phyloP scores from a whole-genome alignment of 2,113 vertebrate genomes.

The Ceyx margarethae region DNA sequence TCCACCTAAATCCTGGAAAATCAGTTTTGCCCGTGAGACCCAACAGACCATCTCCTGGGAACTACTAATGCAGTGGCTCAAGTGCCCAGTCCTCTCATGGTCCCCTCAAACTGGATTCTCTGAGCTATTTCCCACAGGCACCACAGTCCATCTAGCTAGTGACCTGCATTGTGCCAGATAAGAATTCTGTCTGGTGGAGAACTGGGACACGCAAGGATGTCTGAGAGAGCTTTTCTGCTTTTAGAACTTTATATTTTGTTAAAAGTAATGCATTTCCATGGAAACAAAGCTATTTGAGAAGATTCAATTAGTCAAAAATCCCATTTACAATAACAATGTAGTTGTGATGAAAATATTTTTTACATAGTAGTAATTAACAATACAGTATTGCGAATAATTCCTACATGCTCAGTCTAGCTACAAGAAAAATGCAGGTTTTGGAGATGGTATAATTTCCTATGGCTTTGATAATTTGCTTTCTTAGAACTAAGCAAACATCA shows the following conservation, averaged over 20 bases:
- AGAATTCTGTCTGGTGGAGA: not conserved
- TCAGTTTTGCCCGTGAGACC: not conserved
- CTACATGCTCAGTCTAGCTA: not conserved
- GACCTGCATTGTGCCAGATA: not conserved
- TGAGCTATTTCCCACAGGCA: not conserved
- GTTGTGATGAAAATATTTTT: not conserved
- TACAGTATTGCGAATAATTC: not conserved
- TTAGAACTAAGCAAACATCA: not conserved
- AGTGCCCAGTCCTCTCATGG: not conserved
- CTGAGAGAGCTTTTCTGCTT: not conserved
- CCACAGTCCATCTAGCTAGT: not conserved
- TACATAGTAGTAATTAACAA: slow-evolving; percentile 19
- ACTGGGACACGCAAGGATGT: not conserved
- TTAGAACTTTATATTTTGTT: not conserved
- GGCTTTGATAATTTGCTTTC: not conserved
- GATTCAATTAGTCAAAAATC: slow-evolving; percentile 14
- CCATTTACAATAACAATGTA: not conserved
- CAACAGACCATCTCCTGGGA: not conserved
- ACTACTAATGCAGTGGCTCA: not conserved
- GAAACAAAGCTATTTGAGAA: not conserved
- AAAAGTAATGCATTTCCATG: not conserved
- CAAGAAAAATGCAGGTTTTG: slow-evolving; percentile 5
- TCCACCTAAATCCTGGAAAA: not conserved
- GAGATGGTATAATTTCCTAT: slow-evolving; percentile 1
- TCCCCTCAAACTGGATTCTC: not conserved